A percentile compares a stretch with the other conserved stretches of the same genome.
These are phyloP conservation scores for Tenebrosternarchus preto DNA, from an alignment of 2,113 vertebrate genomes.

Conservation along the genomic window DNA sequence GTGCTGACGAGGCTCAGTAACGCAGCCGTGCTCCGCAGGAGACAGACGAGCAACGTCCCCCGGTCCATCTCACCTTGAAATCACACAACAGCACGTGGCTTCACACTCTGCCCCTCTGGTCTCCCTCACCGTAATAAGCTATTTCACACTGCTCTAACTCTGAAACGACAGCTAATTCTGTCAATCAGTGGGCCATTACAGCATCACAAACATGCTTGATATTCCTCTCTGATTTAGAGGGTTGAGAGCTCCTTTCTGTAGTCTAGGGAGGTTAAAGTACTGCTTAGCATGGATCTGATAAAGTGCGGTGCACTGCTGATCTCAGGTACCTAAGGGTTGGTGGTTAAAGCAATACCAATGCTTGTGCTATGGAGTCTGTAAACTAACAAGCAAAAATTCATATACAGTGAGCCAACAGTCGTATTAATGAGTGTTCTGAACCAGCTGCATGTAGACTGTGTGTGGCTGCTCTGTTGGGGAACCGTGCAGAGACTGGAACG, in stretches of 20 bases:
- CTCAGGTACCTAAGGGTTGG: neutral
- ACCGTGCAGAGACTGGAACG: neutral
- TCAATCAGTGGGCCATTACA: slow-evolving; percentile 34
- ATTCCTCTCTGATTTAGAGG: slow-evolving; percentile 14
- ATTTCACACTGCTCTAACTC: slow-evolving; percentile 40
- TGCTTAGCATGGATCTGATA: slow-evolving; percentile 1
- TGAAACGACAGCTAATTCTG: slow-evolving; percentile 33
- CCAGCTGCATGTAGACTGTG: too few species aligned
- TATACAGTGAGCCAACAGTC: neutral
- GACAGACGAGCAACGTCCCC: slow-evolving; percentile 48
- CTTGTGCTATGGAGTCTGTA: neutral
- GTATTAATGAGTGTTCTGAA: too few species aligned
- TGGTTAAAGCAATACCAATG: too few species aligned
- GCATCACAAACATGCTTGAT: slow-evolving; percentile 28
- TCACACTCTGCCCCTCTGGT: slow-evolving; percentile 44
- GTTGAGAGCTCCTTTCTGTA: neutral
- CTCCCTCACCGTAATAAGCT: slow-evolving; percentile 48
- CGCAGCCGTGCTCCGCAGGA: slow-evolving; percentile 31
- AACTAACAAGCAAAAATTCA: neutral
- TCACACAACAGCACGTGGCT: slow-evolving; percentile 55
- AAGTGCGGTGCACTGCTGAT: neutral
- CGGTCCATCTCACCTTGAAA: slow-evolving; percentile 51
- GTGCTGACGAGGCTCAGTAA: slow-evolving; percentile 29
- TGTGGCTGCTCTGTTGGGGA: too few species aligned
- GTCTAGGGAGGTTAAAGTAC: neutral